Conservation (phyloP, 2,113 vertebrate genomes). For the Catharus fuscescens region DNA sequence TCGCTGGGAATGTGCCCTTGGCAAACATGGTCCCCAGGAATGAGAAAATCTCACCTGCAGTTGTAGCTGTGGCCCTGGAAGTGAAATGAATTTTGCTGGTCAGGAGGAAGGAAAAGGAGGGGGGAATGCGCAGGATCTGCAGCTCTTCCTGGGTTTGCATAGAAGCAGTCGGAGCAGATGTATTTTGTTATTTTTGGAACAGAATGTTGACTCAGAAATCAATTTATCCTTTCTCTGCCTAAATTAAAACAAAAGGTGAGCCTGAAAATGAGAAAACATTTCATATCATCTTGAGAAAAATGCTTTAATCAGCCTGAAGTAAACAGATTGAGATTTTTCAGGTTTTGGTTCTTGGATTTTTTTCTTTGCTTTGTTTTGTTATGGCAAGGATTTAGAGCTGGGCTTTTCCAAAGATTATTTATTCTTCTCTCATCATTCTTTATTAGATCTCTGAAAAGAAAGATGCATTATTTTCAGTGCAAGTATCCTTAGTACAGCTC, state of each 20-base stretch:
- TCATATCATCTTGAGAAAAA: background rate
- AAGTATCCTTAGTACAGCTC: background rate
- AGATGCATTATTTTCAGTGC: background rate
- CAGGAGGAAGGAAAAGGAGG: background rate
- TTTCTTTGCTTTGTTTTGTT: background rate
- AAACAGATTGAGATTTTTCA: background rate
- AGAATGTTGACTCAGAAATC: background rate
- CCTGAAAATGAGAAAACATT: background rate
- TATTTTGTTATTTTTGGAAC: background rate
- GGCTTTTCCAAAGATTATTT: background rate
- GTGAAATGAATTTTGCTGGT: background rate
- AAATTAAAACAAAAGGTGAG: background rate
- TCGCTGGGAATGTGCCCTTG: background rate
- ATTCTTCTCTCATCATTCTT: background rate
- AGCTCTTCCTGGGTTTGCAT: background rate
- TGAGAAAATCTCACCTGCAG: rapidly evolving
- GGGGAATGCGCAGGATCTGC: rapidly evolving
- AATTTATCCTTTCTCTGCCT: background rate
- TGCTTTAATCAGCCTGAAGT: background rate
- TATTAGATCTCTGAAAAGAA: background rate
- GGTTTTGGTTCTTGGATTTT: background rate
- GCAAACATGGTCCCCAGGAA: background rate
- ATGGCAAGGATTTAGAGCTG: background rate
- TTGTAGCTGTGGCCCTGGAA: background rate
- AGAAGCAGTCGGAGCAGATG: background rate